Base-by-base conservation (phyloP, 2,797 vertebrate species). In the Knipowitschia caucasica region DNA sequence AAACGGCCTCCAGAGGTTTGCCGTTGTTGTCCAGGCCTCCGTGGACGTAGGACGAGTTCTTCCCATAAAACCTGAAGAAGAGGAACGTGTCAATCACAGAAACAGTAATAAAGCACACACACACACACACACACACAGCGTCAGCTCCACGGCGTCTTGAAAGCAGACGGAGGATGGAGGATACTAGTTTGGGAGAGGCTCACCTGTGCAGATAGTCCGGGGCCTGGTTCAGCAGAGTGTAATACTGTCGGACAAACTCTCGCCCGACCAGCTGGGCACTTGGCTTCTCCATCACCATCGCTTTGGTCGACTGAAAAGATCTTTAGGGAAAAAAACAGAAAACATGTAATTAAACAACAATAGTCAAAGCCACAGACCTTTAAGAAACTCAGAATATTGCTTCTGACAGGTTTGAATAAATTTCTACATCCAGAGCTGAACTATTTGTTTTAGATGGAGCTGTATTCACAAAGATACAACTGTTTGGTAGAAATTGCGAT, bases 251-350 rank as follows among this genome's bases (percentile, higher is more conserved):
- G 91, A 99, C 96, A 62, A 99, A 99, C 83, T 98, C 96, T 93
- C 95, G 94, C 96, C 96, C 95, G 91, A 99, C 96, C 91, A 98
- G 96, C 95, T 99, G 96, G 95, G 95, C 95, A 97, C 96, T 98
- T 93, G 96, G 96, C 94, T 98, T 99, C 96, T 99, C 96, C 96
- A 99, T 99, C 92, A 99, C 96, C 96, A 99, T 99, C 94, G 96
- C 96, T 99, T 99, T 98, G 95, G 95, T 96, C 90, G 92, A 86
- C 90, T 93, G 91, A 92, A 94, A 93, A 78, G 77, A 73, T 92
- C 93, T 93, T 60, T 0, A n/a, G 12, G 40, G 4, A 58, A 3
- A 3, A 58, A 30, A 40, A 64, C 58, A 56, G 1, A 10, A 21
- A 25, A 20, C 53, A 12, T 5, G 14, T 7, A 36, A 55, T 23